Conservation (phyloP, 2,888 invertebrate species). For the Helobdella robusta region DNA sequence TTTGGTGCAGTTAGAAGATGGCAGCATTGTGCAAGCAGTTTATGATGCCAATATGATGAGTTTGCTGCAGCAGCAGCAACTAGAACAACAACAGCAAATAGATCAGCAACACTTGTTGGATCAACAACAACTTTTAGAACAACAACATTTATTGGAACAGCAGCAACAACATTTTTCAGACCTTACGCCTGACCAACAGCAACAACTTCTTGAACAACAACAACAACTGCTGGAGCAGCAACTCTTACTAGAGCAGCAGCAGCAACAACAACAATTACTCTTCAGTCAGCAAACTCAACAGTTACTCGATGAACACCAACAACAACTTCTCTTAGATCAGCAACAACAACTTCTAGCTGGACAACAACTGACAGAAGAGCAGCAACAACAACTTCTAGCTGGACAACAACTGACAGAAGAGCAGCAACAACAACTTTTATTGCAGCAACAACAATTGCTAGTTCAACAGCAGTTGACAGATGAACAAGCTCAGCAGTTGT, state of each 20-base stretch:
- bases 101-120: background rate
- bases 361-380: too few species aligned
- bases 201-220: conserved; percentile 12
- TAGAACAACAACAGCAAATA: background rate
- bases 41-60: conserved; percentile 14
- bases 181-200: conserved; percentile 1
- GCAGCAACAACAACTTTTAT: too few species aligned
- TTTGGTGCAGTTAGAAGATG: conserved; percentile 22
- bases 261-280: too few species aligned
- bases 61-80: conserved; percentile 19
- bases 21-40: conserved; percentile 19
- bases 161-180: background rate
- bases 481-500: too few species aligned
- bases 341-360: too few species aligned
- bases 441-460: too few species aligned
- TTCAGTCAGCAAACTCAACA: too few species aligned
- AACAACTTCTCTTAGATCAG: too few species aligned
- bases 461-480: too few species aligned
- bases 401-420: too few species aligned
- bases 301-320: too few species aligned
- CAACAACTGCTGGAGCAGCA: conserved; percentile 14
- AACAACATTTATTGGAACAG: background rate
- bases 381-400: too few species aligned
- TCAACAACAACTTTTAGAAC: conserved; percentile 10
- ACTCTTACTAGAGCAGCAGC: conserved; percentile 10